Evolutionary conservation across 2,888 invertebrate species (phyloP).

Genomic region (Lasioglossum calceatum): DNA sequence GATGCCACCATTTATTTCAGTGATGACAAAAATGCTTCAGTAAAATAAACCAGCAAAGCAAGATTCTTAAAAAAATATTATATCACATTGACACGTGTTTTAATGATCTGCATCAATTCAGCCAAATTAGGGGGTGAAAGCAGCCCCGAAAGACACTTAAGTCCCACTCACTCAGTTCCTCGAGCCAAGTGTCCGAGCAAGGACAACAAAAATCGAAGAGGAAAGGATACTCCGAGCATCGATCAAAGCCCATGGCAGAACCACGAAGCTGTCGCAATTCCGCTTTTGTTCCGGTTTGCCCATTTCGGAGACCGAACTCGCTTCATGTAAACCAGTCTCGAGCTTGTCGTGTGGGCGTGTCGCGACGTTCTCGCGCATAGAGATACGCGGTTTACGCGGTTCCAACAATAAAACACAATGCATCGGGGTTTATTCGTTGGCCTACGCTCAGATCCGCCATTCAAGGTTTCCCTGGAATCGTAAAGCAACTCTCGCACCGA

Average conservation of each 20-base stretch:
- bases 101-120: neutral
- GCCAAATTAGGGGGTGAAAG: neutral
- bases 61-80: no score
- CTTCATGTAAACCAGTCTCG: slow-evolving; percentile 52
- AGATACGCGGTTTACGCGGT: slow-evolving; percentile 41
- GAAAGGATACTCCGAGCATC: neutral
- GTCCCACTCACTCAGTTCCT: neutral
- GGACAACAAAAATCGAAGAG: neutral
- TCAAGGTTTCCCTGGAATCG: slow-evolving; percentile 57
- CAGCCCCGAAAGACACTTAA: neutral
- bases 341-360: slow-evolving; percentile 50
- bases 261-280: slow-evolving; percentile 26
- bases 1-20: no score
- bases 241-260: neutral
- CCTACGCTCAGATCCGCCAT: slow-evolving; percentile 53
- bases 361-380: slow-evolving; percentile 27
- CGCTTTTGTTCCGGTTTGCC: slow-evolving; percentile 49
- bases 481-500: slow-evolving; percentile 41
- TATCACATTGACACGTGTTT: no score
- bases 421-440: slow-evolving; percentile 50
- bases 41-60: no score
- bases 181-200: neutral
- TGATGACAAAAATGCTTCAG: no score
- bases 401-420: slow-evolving; percentile 45
- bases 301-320: slow-evolving; percentile 35